A percentile compares a stretch with the other conserved stretches of the same genome.
Evolutionary conservation across 2,888 invertebrate genomes (phyloP).

Genomic region (Drosophila engyochracea): DNA sequence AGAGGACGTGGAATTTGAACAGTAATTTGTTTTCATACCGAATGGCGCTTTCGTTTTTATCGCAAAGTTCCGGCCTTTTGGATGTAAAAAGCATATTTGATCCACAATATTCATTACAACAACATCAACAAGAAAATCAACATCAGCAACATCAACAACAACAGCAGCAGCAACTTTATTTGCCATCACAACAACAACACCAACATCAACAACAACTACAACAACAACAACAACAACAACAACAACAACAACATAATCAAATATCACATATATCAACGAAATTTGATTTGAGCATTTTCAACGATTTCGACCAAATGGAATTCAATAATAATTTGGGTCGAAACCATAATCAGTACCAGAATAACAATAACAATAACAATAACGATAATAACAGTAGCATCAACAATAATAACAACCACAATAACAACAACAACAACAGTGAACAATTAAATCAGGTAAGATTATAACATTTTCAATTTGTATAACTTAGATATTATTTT

Average conservation of each 20-base stretch:
- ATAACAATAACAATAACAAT: slow-evolving; percentile 80
- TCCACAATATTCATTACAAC: slow-evolving; percentile 77
- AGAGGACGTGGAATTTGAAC: slow-evolving; percentile 18
- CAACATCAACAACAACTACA: slow-evolving; percentile 47
- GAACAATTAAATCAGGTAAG: slow-evolving; percentile 73
- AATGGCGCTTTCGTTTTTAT: slow-evolving; percentile 85
- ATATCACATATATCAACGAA: slow-evolving; percentile 64
- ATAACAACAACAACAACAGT: slow-evolving; percentile 33
- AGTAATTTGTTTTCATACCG: slow-evolving; percentile 66
- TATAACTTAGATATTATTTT: neutral
- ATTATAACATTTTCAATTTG: neutral
- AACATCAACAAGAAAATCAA: slow-evolving; percentile 52
- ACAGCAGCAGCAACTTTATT: slow-evolving; percentile 23
- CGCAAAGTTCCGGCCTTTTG: slow-evolving; percentile 82
- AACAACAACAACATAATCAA: slow-evolving; percentile 46
- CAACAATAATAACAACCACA: slow-evolving; percentile 78
- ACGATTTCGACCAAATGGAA: slow-evolving; percentile 84
- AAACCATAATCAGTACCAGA: slow-evolving; percentile 71
- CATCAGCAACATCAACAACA: slow-evolving; percentile 24
- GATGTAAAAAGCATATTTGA: slow-evolving; percentile 84
- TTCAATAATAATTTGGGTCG: slow-evolving; percentile 74
- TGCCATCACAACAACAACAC: slow-evolving; percentile 45
- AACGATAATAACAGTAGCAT: slow-evolving; percentile 69
- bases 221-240: slow-evolving; percentile 51
- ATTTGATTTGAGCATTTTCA: slow-evolving; percentile 70